Conservation (phyloP, 2,113 vertebrate species). For the Tympanuchus pallidicinctus region DNA sequence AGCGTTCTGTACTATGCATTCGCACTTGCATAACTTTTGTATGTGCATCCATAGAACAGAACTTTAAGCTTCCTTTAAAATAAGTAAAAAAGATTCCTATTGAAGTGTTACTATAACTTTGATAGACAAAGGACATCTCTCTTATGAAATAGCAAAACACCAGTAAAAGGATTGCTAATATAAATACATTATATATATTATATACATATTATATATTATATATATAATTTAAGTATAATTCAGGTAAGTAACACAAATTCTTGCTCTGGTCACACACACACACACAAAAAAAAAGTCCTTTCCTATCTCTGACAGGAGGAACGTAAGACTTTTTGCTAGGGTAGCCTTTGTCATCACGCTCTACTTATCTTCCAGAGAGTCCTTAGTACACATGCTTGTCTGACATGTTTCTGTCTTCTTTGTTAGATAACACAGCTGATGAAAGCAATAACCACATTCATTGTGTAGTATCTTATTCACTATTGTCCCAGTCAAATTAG, state of each 20-base stretch:
- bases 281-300: no score
- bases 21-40: not conserved
- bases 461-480: not conserved
- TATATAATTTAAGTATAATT: no score
- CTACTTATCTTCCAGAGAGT: not conserved
- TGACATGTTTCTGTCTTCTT: not conserved
- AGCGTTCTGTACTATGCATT: not conserved
- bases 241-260: not conserved
- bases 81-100: not conserved
- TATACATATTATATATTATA: no score
- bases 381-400: not conserved
- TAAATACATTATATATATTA: not conserved
- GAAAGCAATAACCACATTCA: not conserved
- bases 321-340: not conserved
- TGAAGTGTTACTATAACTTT: not conserved
- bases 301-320: not conserved
- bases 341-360: not conserved
- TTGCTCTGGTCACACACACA: not conserved
- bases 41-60: not conserved
- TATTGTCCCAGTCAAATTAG: not conserved
- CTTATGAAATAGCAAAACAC: not conserved
- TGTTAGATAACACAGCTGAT: conserved; percentile 18
- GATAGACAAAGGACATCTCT: not conserved
- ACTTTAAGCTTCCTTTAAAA: not conserved
- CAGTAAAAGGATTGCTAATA: not conserved